Evolutionary conservation across 2,888 invertebrate species (phyloP).

Genomic region (Andrena marginata): DNA sequence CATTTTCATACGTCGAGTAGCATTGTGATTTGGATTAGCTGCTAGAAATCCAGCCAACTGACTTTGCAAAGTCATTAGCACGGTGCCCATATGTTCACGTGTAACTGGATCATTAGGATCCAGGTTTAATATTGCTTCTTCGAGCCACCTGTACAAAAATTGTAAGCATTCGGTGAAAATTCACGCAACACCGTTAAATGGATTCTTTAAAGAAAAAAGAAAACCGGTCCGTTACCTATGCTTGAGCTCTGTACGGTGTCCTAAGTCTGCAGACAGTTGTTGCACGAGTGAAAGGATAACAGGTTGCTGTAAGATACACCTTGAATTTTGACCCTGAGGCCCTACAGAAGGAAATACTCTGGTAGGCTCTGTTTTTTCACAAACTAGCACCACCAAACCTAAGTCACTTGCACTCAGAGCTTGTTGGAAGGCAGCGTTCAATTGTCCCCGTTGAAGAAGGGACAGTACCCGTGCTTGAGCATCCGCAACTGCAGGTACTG

Average conservation of each 20-base stretch:
- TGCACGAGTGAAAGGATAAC: constrained; percentile 97
- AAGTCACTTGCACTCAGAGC: constrained; percentile 96
- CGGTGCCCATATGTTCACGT: constrained; percentile 92
- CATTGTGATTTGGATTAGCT: constrained; percentile 89
- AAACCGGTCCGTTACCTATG: constrained; percentile 87
- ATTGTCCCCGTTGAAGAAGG: constrained; percentile 88
- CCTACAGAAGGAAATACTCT: constrained; percentile 88
- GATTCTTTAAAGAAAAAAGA: neutral
- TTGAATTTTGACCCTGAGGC: constrained; percentile 86
- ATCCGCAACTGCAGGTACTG: constrained; percentile 83
- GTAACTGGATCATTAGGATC: constrained; percentile 92
- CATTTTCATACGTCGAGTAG: constrained; percentile 89
- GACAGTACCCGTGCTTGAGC: constrained; percentile 80
- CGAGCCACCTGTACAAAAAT: constrained; percentile 89
- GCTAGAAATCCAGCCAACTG: constrained; percentile 90
- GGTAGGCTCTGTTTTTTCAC: constrained; percentile 93
- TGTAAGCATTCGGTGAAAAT: neutral
- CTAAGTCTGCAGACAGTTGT: constrained; percentile 96
- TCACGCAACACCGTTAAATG: constrained; percentile 8
- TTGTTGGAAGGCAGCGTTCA: constrained; percentile 95
- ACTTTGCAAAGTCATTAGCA: constrained; percentile 91
- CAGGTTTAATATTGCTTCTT: constrained; percentile 94
- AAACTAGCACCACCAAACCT: constrained; percentile 93
- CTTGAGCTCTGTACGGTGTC: constrained; percentile 93
- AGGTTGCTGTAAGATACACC: constrained; percentile 93